phyloP scores from a whole-genome alignment of 2,797 vertebrate species.

The Crenuchus spilurus region DNA sequence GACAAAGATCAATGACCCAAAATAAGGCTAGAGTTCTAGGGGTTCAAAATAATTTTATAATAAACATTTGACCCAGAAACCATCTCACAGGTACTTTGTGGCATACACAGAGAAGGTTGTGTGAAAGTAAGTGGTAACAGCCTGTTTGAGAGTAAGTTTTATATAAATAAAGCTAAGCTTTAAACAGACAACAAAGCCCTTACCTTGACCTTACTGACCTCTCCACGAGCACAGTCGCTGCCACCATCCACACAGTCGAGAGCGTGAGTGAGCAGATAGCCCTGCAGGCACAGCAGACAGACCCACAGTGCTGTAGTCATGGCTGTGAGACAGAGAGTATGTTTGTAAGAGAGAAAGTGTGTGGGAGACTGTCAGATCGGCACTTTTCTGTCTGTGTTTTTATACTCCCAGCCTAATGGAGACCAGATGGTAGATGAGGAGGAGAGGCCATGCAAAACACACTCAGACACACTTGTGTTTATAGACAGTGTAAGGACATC shows the following conservation, averaged over 20 bases:
- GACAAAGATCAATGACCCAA: too few relatives aligned
- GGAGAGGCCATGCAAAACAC: constrained; percentile 74
- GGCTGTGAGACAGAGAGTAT: constrained; percentile 58
- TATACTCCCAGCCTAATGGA: constrained; percentile 81
- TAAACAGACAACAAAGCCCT: constrained; percentile 49
- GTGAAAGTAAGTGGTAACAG: background rate
- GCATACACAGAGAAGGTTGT: background rate
- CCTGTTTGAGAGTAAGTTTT: background rate
- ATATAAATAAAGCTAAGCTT: background rate
- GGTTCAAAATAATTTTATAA: too few relatives aligned
- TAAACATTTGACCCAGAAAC: background rate
- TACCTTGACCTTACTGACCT: constrained; percentile 73
- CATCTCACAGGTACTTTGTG: background rate
- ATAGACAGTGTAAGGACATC: background rate
- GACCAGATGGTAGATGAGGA: constrained; percentile 76
- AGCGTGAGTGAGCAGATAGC: constrained; percentile 74
- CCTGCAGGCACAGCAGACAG: constrained; percentile 76
- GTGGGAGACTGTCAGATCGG: constrained; percentile 51
- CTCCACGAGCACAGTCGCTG: constrained; percentile 63
- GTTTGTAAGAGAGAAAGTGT: constrained; percentile 7
- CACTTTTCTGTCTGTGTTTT: constrained; percentile 73
- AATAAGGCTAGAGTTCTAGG: too few relatives aligned
- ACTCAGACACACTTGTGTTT: constrained; percentile 49
- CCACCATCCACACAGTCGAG: constrained; percentile 68
- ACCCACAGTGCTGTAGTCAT: constrained; percentile 76